Percentiles rank a stretch among this genome's conserved stretches.
Evolutionary conservation across 2,797 vertebrate species (phyloP).

Genomic region (Melanotaenia nigrans): DNA sequence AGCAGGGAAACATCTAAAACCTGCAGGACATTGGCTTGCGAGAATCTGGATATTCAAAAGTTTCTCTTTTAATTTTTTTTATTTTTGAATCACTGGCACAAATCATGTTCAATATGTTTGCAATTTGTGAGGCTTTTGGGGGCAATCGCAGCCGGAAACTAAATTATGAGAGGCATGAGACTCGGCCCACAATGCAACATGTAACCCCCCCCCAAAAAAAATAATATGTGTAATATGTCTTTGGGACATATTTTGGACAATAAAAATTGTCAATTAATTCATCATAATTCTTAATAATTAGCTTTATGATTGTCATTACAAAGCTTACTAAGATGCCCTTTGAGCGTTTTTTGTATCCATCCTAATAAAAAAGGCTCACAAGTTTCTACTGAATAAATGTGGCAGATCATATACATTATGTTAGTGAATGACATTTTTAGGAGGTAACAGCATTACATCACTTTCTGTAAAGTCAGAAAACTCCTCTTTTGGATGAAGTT

Average conservation of each 20-base stretch:
- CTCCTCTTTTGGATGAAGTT: constrained; percentile 11
- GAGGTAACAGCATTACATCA: constrained; percentile 3
- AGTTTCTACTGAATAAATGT: constrained; percentile 11
- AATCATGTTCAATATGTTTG: background rate
- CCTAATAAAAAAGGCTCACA: background rate
- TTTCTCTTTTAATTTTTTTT: too few species aligned
- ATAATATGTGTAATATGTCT: too few species aligned
- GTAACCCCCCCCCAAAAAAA: too few species aligned
- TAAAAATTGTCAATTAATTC: background rate
- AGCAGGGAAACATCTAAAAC: too few species aligned
- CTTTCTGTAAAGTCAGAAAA: background rate
- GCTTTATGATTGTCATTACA: background rate
- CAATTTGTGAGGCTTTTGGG: too few species aligned
- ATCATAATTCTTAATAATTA: background rate
- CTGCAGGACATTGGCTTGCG: too few species aligned
- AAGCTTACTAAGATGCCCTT: background rate
- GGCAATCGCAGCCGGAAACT: background rate
- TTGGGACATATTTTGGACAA: background rate
- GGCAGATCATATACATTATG: constrained; percentile 15
- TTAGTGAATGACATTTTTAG: background rate
- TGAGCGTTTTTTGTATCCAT: background rate
- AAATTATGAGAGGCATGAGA: background rate
- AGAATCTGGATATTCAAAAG: too few species aligned
- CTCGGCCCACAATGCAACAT: background rate
- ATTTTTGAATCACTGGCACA: background rate